Base-by-base conservation (phyloP, 2,797 vertebrate genomes). In the Brachyrhaphis roseni region DNA sequence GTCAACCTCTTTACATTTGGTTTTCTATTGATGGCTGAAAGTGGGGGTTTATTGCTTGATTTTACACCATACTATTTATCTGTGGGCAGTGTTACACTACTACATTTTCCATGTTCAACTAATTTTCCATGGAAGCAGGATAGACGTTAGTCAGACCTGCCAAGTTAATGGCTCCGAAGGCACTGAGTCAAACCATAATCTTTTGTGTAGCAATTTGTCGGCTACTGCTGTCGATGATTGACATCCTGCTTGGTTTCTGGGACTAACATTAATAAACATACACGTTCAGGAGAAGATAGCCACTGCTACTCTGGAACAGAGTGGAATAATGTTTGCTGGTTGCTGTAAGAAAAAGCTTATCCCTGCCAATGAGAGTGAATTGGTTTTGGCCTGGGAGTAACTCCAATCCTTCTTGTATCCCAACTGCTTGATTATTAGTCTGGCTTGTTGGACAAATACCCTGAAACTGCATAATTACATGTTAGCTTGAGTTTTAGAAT, bases 321-420 rank as follows among this genome's bases (percentile, higher is more conserved):
- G 83, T 57, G 82, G 88, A 95, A 95, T 91, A 95, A 94, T 95
- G 92, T 96, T 97, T 96, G 93, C 96, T 97, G 95, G 90, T 94
- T 95, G 92, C 92, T 92, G 79, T 85, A 86, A 89, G 92, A 86
- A 94, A 92, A 93, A 93, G 94, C 95, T 95, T 87, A 92, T 84
- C 82, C 89, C 80, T 90, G 92, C 91, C 88, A 89, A 91, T 89
- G 87, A 90, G 85, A 34, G 82, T 90, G 84, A 93, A 89, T 87
- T 85, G 78, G 86, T 87, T 78, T 83, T 84, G 87, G 88, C 79
- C 57, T 26, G 45, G 82, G 87, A 90, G 84, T 88, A 28, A 93
- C 94, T 94, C 75, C 87, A 92, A 93, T 39, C 75, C 51, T 55
- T 36, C 43, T 72, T 66, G 34, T 75, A 31, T 68, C 70, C 74